Evolutionary conservation across 2,113 vertebrate genomes (phyloP).

Genomic region (Melanostigma gelatinosum): DNA sequence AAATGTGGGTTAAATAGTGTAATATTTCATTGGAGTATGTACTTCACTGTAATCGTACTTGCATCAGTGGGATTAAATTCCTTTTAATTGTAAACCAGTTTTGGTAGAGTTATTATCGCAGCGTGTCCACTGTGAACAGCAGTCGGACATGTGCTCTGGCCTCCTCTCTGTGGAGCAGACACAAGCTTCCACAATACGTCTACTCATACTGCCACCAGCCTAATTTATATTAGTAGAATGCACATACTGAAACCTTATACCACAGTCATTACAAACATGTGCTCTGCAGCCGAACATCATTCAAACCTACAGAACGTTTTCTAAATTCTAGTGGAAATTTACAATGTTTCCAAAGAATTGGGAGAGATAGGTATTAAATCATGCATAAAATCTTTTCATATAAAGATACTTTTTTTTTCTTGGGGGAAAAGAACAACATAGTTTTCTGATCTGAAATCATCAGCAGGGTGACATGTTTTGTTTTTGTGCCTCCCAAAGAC

Average conservation of each 20-base stretch:
- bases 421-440: not conserved
- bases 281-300: not conserved
- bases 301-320: not conserved
- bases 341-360: not conserved
- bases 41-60: no score
- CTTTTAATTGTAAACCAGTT: no score
- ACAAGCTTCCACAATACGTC: no score
- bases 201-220: not conserved
- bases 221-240: not conserved
- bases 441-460: not conserved
- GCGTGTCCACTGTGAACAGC: no score
- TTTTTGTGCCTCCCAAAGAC: not conserved
- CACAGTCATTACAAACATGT: not conserved
- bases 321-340: not conserved
- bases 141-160: no score
- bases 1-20: no score
- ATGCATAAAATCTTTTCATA: not conserved
- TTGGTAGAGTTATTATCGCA: no score
- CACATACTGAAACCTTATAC: not conserved
- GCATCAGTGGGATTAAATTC: no score
- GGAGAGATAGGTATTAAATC: not conserved
- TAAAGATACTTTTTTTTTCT: not conserved
- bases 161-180: no score
- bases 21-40: no score
- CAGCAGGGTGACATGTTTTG: not conserved